phyloP scores from a whole-genome alignment of 92 coral and sea anemone genomes.

The Nematostella vectensis region DNA sequence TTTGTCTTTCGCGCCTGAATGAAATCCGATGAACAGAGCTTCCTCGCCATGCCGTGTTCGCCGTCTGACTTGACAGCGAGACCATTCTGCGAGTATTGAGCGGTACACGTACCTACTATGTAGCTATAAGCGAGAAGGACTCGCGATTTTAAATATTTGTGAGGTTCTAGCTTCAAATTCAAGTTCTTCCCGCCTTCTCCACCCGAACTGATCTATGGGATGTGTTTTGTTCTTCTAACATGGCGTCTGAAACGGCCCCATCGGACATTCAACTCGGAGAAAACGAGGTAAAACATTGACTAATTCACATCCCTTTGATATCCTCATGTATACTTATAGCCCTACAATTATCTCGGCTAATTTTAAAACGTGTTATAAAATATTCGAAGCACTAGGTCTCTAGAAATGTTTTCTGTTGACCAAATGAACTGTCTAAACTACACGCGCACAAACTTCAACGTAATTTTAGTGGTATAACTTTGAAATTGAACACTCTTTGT shows the following conservation, averaged over 20 bases:
- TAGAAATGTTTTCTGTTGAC: no score
- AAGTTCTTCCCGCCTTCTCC: slow-evolving; percentile 37
- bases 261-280: slow-evolving; percentile 49
- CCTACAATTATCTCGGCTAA: not conserved
- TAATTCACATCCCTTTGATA: slow-evolving; percentile 6
- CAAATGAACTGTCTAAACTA: no score
- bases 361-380: no score
- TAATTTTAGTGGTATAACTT: slow-evolving; percentile 21
- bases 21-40: not conserved
- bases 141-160: no score
- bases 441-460: slow-evolving; percentile 30
- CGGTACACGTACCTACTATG: no score
- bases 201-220: slow-evolving; percentile 57
- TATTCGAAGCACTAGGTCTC: no score
- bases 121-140: no score
- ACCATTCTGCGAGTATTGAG: no score
- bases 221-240: slow-evolving; percentile 73
- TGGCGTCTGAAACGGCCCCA: slow-evolving; percentile 65
- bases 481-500: not conserved
- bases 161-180: not conserved
- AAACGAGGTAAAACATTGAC: slow-evolving; percentile 61
- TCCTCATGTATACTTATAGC: not conserved
- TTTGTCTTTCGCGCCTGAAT: not conserved
- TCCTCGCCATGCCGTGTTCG: not conserved
- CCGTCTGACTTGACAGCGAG: no score